phyloP scores from a whole-genome alignment of 2,113 vertebrate genomes.

The Spilogale gracilis region DNA sequence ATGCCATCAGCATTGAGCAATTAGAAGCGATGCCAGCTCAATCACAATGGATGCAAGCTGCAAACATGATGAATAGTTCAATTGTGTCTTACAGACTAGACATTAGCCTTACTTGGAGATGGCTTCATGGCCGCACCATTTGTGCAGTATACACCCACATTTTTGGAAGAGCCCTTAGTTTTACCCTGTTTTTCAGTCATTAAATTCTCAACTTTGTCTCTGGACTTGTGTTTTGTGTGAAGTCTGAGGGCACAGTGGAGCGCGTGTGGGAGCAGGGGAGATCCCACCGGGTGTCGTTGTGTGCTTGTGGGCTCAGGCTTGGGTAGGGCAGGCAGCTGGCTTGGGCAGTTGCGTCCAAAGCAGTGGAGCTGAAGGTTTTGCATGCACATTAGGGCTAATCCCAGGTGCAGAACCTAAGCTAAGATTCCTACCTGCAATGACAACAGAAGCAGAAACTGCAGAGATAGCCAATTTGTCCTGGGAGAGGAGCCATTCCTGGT shows the following conservation, averaged over 20 bases:
- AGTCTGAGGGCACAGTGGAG: accelerated
- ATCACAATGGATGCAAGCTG: not conserved
- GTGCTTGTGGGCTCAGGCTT: too few species aligned
- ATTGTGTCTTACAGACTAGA: not conserved
- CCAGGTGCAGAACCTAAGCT: too few species aligned
- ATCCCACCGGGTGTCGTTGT: accelerated
- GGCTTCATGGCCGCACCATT: not conserved
- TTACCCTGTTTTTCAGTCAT: not conserved
- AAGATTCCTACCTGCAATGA: too few species aligned
- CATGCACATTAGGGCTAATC: too few species aligned
- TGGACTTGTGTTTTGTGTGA: not conserved
- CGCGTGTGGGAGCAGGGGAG: not conserved
- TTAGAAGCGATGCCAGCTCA: not conserved
- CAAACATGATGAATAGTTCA: not conserved
- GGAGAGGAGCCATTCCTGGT: accelerated
- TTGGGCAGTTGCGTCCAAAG: accelerated
- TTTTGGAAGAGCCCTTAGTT: not conserved
- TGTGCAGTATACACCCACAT: not conserved
- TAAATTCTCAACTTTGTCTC: not conserved
- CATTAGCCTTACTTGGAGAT: not conserved
- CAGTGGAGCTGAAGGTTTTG: accelerated
- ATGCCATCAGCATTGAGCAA: not conserved
- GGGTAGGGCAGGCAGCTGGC: not conserved
- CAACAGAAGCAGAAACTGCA: not conserved
- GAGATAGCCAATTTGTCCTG: not conserved